phyloP scores from a whole-genome alignment of 2,113 vertebrate species.

The Marmota flaviventris region DNA sequence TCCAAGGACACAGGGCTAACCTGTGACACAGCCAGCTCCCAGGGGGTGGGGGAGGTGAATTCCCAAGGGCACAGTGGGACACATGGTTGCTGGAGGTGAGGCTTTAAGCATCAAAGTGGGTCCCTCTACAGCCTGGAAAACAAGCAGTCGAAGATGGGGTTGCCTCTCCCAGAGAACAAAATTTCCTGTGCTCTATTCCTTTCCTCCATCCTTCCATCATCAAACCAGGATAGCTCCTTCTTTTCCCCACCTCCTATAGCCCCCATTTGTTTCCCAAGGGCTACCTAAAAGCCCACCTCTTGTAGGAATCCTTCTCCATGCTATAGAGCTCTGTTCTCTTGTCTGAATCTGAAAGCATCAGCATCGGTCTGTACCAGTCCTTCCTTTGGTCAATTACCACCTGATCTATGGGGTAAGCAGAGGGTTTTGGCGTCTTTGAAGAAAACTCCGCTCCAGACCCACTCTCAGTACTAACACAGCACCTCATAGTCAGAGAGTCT shows the following conservation, averaged over 20 bases:
- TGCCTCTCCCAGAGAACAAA: neutral
- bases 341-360: neutral
- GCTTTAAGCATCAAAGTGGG: neutral
- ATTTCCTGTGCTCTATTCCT: neutral
- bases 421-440: neutral
- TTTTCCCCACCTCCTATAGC: neutral
- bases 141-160: neutral
- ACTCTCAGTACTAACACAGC: neutral
- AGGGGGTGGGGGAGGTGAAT: neutral
- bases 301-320: neutral
- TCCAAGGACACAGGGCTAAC: conserved; percentile 63
- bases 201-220: neutral
- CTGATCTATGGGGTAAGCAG: neutral
- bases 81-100: neutral
- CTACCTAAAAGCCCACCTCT: neutral
- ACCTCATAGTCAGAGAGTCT: neutral
- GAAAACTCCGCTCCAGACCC: no score
- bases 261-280: neutral
- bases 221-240: neutral
- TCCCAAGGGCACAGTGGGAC: neutral
- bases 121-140: neutral
- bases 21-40: neutral
- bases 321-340: neutral
- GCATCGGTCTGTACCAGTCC: neutral
- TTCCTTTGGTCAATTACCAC: neutral